Evolutionary conservation across 2,888 invertebrate genomes (phyloP).

Genomic region (Drosophila quasianomalipes): DNA sequence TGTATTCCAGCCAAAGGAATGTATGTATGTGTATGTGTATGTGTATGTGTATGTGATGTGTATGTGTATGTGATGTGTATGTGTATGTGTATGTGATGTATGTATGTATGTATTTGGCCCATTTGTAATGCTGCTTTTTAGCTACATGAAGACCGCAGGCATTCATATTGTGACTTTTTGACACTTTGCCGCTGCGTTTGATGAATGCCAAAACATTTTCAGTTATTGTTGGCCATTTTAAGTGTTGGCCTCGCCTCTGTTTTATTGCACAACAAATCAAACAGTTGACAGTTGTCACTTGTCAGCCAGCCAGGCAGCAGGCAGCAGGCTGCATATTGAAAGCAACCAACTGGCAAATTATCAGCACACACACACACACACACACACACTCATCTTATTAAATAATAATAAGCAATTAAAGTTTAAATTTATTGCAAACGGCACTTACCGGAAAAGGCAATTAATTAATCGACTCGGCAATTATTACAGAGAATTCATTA

Average conservation of each 20-base stretch:
- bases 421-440: conserved; percentile 17
- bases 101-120: conserved; percentile 14
- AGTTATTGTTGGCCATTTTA: conserved; percentile 34
- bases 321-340: background rate
- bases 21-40: background rate
- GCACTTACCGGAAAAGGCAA: conserved; percentile 17
- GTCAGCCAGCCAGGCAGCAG: conserved; percentile 9
- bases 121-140: conserved; percentile 53
- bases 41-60: conserved; percentile 4
- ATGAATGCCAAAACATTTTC: conserved; percentile 65
- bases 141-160: conserved; percentile 12
- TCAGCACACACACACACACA: background rate
- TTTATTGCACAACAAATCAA: conserved; percentile 60
- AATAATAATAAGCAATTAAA: conserved; percentile 24
- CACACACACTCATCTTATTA: conserved; percentile 17
- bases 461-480: conserved; percentile 21
- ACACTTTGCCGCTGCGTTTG: conserved; percentile 47
- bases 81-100: conserved; percentile 5
- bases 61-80: background rate
- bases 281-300: conserved; percentile 50
- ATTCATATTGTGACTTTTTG: conserved; percentile 35
- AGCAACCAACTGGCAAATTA: conserved; percentile 16
- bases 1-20: conserved; percentile 23
- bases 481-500: conserved; percentile 38
- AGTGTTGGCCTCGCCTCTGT: conserved; percentile 12